Evolutionary conservation across 1,140 invertebrate genomes (phyloP).

Genomic region (Bradynema listronoti): DNA sequence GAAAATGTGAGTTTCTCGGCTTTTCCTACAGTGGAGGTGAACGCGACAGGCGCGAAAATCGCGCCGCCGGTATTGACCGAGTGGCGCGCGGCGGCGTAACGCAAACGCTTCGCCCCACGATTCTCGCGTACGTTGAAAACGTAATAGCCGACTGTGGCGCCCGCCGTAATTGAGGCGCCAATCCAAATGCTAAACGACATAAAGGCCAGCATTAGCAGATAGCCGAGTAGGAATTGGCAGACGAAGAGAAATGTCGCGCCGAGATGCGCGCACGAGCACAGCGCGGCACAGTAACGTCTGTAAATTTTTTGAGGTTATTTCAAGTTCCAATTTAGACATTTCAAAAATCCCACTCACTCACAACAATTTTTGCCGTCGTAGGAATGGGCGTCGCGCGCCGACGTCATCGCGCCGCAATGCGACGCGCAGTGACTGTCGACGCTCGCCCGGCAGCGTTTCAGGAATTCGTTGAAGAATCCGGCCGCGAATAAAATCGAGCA

Average conservation of each 20-base stretch:
- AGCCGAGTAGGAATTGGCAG: constrained; percentile 79
- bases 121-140: constrained; percentile 67
- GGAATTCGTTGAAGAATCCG: constrained; percentile 22
- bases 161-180: constrained; percentile 77
- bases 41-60: constrained; percentile 6
- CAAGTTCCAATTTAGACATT: too few relatives aligned
- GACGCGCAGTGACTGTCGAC: too few relatives aligned
- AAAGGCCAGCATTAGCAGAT: constrained; percentile 89
- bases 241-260: constrained; percentile 80
- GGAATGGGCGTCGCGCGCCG: too few relatives aligned
- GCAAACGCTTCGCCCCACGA: neutral
- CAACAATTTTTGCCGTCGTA: too few relatives aligned
- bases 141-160: constrained; percentile 81
- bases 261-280: constrained; percentile 63
- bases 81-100: neutral
- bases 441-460: constrained; percentile 33
- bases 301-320: neutral
- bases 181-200: constrained; percentile 96
- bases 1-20: constrained; percentile 7
- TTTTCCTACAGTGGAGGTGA: constrained; percentile 17
- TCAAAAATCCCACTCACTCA: too few relatives aligned
- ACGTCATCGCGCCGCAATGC: too few relatives aligned
- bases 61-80: neutral
- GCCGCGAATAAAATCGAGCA: constrained; percentile 29
- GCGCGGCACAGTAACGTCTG: constrained; percentile 19